Conservation (phyloP, 2,113 vertebrate genomes). For the Piprites chloris region DNA sequence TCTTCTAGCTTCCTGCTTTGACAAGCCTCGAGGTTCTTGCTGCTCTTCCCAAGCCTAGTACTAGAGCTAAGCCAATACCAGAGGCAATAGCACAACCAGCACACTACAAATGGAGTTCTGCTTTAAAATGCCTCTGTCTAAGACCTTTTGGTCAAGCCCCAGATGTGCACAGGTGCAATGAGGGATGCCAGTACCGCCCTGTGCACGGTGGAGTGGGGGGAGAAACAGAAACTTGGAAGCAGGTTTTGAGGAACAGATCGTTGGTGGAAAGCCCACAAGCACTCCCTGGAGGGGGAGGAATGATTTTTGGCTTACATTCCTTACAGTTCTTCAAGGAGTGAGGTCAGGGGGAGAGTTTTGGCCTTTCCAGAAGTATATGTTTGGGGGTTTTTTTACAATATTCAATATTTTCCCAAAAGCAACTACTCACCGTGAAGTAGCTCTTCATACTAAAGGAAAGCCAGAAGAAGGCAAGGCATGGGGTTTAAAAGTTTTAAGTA, state of each 20-base stretch:
- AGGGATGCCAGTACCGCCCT: not conserved
- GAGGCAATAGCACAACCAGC: not conserved
- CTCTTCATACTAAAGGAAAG: not conserved
- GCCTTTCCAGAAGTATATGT: not conserved
- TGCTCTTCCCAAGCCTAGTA: not conserved
- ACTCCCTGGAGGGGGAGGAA: not conserved
- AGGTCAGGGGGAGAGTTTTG: not conserved
- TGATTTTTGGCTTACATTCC: not conserved
- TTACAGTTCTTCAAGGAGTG: not conserved
- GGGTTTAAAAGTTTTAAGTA: not conserved
- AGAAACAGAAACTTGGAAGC: not conserved
- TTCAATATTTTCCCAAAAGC: not conserved
- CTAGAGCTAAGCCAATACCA: not conserved
- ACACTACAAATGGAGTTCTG: not conserved
- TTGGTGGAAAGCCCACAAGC: not conserved
- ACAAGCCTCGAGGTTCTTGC: not conserved
- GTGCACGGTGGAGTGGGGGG: fast-evolving
- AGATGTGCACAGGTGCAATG: fast-evolving
- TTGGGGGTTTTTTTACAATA: not conserved
- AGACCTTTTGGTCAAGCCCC: not conserved
- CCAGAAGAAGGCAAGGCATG: not conserved
- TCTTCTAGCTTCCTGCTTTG: not conserved
- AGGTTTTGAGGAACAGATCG: not conserved
- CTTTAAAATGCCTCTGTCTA: not conserved
- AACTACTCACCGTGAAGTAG: not conserved